These are phyloP conservation scores for Telmatochromis sp. DNA, from an alignment of 2,113 vertebrate genomes.

Conservation along the genomic window DNA sequence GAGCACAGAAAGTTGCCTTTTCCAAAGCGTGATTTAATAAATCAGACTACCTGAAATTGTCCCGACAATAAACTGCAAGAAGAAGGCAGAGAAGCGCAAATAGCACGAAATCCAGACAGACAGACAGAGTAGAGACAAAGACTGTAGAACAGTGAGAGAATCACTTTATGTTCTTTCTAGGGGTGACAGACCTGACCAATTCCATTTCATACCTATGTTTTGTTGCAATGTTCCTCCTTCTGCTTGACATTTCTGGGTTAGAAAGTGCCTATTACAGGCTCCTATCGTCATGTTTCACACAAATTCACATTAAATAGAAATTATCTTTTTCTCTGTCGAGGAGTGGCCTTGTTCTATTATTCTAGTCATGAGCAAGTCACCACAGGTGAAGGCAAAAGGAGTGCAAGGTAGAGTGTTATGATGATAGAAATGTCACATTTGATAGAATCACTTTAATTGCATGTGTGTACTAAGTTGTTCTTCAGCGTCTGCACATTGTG, in stretches of 20 bases:
- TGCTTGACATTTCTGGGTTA: constrained; percentile 67
- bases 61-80: background rate
- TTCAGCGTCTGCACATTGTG: background rate
- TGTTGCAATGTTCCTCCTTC: constrained; percentile 30
- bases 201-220: constrained; percentile 50
- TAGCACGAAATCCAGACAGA: background rate
- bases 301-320: constrained; percentile 61
- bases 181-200: constrained; percentile 33
- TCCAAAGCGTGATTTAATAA: constrained; percentile 3
- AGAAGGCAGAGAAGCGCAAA: background rate
- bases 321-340: constrained; percentile 33
- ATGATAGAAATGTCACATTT: constrained; percentile 48
- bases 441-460: constrained; percentile 53
- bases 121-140: background rate
- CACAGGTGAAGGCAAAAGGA: constrained; percentile 40
- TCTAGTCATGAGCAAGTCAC: constrained; percentile 31
- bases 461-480: constrained; percentile 10
- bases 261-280: constrained; percentile 48
- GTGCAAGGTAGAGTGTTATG: background rate
- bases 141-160: background rate
- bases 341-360: constrained; percentile 42
- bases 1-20: background rate
- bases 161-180: constrained; percentile 25
- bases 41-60: constrained; percentile 2
- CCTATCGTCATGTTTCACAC: constrained; percentile 53